Conservation (phyloP, 2,797 vertebrate species). For the Fringilla coelebs region DNA sequence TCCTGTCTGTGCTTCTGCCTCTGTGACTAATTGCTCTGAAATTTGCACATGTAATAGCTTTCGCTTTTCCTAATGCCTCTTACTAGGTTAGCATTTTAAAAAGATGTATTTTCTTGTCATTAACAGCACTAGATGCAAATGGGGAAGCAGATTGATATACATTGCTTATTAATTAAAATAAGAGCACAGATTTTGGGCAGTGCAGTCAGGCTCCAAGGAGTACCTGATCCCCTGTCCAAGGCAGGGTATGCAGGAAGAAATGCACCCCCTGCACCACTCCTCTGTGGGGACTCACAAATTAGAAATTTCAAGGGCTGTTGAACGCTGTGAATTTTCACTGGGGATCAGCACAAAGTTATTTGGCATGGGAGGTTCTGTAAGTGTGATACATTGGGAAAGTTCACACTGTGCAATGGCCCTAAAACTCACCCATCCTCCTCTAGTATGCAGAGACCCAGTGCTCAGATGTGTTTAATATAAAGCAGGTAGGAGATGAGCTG, state of each 20-base stretch:
- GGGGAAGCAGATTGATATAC: background rate
- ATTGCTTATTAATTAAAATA: background rate
- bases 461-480: background rate
- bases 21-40: slow-evolving; percentile 52
- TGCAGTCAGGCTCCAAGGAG: background rate
- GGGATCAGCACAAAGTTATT: slow-evolving; percentile 45
- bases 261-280: background rate
- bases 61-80: slow-evolving; percentile 29
- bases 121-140: background rate
- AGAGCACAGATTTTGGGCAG: background rate
- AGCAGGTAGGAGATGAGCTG: slow-evolving; percentile 14
- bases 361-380: background rate
- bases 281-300: background rate
- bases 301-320: slow-evolving; percentile 51
- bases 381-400: background rate
- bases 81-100: slow-evolving; percentile 35
- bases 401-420: slow-evolving; percentile 11
- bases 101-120: background rate
- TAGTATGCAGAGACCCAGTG: background rate
- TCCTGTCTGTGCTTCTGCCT: slow-evolving; percentile 31
- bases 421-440: background rate
- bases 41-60: slow-evolving; percentile 40
- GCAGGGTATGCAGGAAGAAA: background rate
- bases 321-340: slow-evolving; percentile 4
- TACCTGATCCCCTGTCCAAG: background rate